Evolutionary conservation across 37 sponge, comb jelly and placozoan genomes (phyloP).

Genomic region (Hexactinellida sp.): DNA sequence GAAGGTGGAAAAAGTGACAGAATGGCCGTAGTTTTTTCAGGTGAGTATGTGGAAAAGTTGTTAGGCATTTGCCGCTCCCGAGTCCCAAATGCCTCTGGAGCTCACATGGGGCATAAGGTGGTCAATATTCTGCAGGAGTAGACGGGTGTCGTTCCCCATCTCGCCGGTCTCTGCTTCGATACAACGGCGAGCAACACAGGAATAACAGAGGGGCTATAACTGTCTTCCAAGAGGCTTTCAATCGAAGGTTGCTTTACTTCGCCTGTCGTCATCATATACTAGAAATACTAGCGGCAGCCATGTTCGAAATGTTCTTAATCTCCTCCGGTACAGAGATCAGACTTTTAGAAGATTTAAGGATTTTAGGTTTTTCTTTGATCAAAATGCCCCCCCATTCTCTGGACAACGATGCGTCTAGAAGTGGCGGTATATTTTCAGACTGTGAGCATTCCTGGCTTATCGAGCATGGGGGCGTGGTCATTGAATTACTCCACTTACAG

Average conservation of each 20-base stretch:
- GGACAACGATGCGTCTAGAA: not conserved
- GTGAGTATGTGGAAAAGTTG: not conserved
- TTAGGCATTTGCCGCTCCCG: not conserved
- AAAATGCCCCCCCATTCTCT: not conserved
- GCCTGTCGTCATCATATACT: not conserved
- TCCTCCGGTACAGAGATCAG: not conserved
- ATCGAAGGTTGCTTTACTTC: not conserved
- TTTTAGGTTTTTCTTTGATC: not conserved
- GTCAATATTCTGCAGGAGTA: not conserved
- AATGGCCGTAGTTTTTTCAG: not conserved
- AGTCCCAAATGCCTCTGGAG: not conserved
- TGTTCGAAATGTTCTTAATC: not conserved
- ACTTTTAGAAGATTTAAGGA: not conserved
- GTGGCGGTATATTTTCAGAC: not conserved
- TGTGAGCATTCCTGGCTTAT: not conserved
- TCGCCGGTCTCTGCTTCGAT: not conserved
- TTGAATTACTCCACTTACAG: not conserved
- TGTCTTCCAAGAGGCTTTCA: not conserved
- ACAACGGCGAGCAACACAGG: not conserved
- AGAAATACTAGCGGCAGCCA: not conserved
- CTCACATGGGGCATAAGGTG: not conserved
- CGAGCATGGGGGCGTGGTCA: not conserved
- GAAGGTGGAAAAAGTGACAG: not conserved
- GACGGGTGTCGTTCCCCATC: not conserved
- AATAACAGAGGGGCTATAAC: conserved; percentile 12